Percentiles rank a stretch among this genome's conserved stretches.
phyloP scores from a whole-genome alignment of 1,140 invertebrate genomes.

The Linepithema humile region DNA sequence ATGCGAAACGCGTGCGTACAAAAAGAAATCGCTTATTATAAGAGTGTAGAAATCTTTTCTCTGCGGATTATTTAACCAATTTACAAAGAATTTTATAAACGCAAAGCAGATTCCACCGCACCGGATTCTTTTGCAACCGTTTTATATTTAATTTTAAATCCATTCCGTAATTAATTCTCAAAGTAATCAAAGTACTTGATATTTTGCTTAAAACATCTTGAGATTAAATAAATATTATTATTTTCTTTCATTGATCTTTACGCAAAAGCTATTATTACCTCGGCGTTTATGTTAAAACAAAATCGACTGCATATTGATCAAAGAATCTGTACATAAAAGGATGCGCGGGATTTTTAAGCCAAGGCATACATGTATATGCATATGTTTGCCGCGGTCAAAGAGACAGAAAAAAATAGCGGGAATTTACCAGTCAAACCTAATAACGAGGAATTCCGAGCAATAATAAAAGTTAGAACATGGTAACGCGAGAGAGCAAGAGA shows the following conservation, averaged over 20 bases:
- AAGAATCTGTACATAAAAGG: neutral
- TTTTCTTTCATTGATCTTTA: neutral
- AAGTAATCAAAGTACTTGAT: neutral
- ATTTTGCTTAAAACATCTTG: neutral
- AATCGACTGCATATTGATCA: neutral
- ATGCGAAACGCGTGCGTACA: neutral
- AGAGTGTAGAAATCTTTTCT: neutral
- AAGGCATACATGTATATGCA: neutral
- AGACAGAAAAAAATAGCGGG: neutral
- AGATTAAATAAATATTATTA: neutral
- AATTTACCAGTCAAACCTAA: neutral
- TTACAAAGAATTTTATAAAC: neutral
- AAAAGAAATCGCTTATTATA: neutral
- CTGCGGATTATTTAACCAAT: conserved; percentile 1
- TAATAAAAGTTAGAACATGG: neutral
- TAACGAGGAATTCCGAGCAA: neutral
- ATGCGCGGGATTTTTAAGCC: neutral
- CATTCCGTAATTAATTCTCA: no score
- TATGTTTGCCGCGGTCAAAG: neutral
- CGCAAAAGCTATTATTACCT: neutral
- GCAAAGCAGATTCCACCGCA: neutral
- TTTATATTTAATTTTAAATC: neutral
- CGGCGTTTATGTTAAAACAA: neutral
- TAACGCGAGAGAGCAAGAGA: neutral
- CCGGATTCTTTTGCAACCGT: neutral